Evolutionary conservation across 2,113 vertebrate species (phyloP).

Genomic region (Lanius collurio): DNA sequence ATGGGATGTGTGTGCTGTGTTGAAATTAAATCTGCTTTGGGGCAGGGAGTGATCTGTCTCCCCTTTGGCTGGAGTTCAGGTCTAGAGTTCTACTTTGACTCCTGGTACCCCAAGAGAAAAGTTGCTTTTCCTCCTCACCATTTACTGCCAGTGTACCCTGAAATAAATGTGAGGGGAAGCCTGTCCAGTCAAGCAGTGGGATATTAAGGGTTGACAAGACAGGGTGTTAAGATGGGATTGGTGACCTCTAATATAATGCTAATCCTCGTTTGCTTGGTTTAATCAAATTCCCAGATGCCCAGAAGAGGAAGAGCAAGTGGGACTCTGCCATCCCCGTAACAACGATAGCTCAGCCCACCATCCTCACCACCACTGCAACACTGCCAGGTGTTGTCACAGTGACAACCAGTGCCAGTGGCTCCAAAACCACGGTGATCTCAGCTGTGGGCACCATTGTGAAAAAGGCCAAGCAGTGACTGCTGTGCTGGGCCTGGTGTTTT

Average conservation of each 20-base stretch:
- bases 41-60: not conserved
- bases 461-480: slow-evolving; percentile 93
- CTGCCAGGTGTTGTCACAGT: slow-evolving; percentile 94
- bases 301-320: slow-evolving; percentile 99
- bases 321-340: slow-evolving; percentile 94
- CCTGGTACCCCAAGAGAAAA: not conserved
- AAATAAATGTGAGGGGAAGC: not conserved
- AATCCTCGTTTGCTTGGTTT: not conserved
- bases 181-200: not conserved
- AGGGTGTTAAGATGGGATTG: not conserved
- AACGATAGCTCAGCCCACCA: slow-evolving; percentile 89
- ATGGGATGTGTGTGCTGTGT: not conserved
- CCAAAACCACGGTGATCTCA: slow-evolving; percentile 97
- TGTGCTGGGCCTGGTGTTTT: slow-evolving; percentile 18
- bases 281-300: slow-evolving; percentile 80
- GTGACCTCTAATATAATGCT: not conserved
- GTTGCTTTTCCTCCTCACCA: not conserved
- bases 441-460: slow-evolving; percentile 97
- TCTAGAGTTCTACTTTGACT: not conserved
- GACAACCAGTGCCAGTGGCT: slow-evolving; percentile 95
- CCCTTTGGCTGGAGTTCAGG: not conserved
- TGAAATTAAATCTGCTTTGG: not conserved
- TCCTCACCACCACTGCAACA: slow-evolving; percentile 91
- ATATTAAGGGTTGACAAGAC: not conserved
- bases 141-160: not conserved